Percentiles rank a stretch among this genome's conserved stretches.
Evolutionary conservation across 2,888 invertebrate genomes (phyloP).

Genomic region (Amphipoea oculea): DNA sequence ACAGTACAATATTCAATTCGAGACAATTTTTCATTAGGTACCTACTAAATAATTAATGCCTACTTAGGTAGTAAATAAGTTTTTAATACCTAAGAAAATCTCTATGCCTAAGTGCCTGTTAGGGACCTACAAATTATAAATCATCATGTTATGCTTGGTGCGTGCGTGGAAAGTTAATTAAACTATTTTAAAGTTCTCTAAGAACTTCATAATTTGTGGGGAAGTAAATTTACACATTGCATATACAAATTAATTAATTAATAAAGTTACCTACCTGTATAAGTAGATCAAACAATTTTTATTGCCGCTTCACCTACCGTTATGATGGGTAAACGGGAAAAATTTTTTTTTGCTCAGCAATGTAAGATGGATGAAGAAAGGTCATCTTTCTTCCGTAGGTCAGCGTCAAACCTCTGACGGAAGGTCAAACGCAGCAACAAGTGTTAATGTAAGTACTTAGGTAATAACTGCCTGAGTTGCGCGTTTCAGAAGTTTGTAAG

Average conservation of each 20-base stretch:
- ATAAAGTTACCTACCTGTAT: neutral
- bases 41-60: neutral
- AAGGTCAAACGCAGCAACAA: neutral
- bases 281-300: neutral
- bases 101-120: too few relatives aligned
- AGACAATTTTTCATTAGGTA: neutral
- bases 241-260: neutral
- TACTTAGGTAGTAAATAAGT: too few relatives aligned
- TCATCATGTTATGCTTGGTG: too few relatives aligned
- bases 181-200: neutral
- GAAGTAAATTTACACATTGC: neutral
- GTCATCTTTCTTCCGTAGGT: neutral
- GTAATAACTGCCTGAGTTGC: neutral
- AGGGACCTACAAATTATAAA: neutral
- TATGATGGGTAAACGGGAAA: neutral
- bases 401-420: neutral
- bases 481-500: neutral
- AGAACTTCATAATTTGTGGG: neutral
- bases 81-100: neutral
- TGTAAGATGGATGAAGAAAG: neutral
- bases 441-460: neutral
- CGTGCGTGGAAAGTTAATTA: neutral
- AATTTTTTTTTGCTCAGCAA: neutral
- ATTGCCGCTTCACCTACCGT: neutral
- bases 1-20: neutral